Evolutionary conservation across 2,113 vertebrate genomes (phyloP).

Genomic region (Myiozetetes cayanensis): DNA sequence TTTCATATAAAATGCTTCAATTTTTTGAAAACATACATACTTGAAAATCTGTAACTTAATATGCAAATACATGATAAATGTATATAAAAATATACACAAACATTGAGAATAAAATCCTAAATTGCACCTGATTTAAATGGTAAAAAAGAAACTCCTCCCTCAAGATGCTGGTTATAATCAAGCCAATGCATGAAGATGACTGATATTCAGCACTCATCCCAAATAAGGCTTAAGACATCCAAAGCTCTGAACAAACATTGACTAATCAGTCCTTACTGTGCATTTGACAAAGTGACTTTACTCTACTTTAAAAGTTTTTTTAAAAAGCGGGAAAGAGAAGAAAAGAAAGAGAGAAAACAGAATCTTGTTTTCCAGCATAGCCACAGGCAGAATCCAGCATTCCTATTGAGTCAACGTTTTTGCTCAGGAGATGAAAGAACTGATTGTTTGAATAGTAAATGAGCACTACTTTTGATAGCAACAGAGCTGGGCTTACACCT

Average conservation of each 20-base stretch:
- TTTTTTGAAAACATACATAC: background rate
- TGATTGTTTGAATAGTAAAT: background rate
- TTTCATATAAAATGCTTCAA: background rate
- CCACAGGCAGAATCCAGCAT: background rate
- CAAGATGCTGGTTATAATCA: background rate
- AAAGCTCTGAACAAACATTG: background rate
- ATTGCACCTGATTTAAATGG: background rate
- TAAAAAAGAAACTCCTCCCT: background rate
- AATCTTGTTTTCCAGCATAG: background rate
- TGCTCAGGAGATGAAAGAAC: background rate
- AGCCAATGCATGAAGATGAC: background rate
- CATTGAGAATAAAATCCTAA: background rate
- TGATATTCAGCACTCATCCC: background rate
- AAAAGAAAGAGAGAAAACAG: background rate
- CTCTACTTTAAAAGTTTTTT: background rate
- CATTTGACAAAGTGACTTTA: background rate
- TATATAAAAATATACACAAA: background rate
- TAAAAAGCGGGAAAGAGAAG: background rate
- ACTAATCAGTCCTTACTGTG: background rate
- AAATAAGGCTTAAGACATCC: background rate
- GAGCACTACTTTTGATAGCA: background rate
- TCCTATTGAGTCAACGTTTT: background rate
- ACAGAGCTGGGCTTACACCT: background rate
- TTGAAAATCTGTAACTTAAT: background rate
- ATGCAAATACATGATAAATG: background rate